These are phyloP conservation scores for Bradypodion pumilum DNA, from an alignment of 2,797 vertebrate species.

Conservation along the genomic window DNA sequence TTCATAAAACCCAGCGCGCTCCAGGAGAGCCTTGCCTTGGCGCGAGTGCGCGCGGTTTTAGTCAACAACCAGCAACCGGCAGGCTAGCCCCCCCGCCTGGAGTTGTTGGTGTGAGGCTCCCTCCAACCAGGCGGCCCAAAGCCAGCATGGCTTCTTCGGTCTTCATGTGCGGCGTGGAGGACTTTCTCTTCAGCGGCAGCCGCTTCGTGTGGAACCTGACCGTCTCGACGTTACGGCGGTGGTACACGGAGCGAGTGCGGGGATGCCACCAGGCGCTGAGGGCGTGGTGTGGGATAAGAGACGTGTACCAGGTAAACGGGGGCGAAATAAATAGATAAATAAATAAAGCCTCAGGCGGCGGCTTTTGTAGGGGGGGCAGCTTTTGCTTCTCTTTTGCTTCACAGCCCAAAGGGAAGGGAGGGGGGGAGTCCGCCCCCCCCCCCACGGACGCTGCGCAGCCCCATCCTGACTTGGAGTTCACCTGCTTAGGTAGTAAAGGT, in stretches of 20 bases:
- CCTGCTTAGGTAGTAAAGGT: conserved; percentile 34
- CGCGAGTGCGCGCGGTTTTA: neutral
- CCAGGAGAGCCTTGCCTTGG: too few species aligned
- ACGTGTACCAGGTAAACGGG: conserved; percentile 91
- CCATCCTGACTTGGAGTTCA: accelerated
- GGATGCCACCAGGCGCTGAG: conserved; percentile 88
- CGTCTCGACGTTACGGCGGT: conserved; percentile 86
- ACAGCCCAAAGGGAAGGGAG: too few species aligned
- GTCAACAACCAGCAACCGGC: too few species aligned
- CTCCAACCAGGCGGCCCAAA: conserved; percentile 40
- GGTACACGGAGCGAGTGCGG: conserved; percentile 84
- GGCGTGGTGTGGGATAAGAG: conserved; percentile 86
- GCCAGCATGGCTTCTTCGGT: conserved; percentile 84
- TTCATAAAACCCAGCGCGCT: conserved; percentile 39
- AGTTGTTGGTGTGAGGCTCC: too few species aligned
- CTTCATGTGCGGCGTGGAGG: conserved; percentile 88
- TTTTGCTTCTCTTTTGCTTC: too few species aligned
- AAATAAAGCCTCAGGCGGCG: too few species aligned
- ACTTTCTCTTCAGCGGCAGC: conserved; percentile 86
- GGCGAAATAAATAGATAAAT: too few species aligned
- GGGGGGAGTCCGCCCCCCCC: too few species aligned
- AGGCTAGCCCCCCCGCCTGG: too few species aligned
- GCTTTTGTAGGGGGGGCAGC: neutral
- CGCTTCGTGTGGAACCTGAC: conserved; percentile 89
- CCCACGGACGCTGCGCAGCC: too few species aligned